Conservation (phyloP, 2,113 vertebrate species). For the Gallinago jamesoni region DNA sequence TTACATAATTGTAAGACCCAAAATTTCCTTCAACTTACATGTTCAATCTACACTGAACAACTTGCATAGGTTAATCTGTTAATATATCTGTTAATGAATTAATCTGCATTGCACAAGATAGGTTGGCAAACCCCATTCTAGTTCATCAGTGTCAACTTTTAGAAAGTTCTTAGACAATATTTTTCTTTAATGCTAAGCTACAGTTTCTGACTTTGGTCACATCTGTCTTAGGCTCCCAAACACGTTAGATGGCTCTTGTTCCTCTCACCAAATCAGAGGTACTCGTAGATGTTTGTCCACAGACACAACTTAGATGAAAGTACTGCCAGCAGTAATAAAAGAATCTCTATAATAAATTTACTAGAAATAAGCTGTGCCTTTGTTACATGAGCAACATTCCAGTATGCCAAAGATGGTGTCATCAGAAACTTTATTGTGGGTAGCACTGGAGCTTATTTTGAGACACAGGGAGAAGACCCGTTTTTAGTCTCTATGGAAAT, state of each 20-base stretch:
- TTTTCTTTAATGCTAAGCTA: neutral
- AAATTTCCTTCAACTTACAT: neutral
- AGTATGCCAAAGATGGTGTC: neutral
- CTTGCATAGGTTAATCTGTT: neutral
- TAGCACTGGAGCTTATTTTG: neutral
- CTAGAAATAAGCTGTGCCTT: neutral
- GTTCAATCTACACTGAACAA: neutral
- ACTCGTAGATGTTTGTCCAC: neutral
- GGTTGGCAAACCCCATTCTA: neutral
- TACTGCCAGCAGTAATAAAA: neutral
- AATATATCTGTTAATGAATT: neutral
- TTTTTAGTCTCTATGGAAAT: neutral
- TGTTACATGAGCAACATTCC: neutral
- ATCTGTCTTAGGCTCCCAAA: neutral
- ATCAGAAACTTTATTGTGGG: neutral
- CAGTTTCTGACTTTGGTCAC: neutral
- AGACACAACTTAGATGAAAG: neutral
- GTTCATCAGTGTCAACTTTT: neutral
- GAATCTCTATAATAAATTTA: neutral
- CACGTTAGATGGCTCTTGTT: neutral
- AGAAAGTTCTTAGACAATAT: neutral
- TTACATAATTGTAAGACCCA: neutral
- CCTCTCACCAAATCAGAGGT: neutral
- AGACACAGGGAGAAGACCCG: neutral
- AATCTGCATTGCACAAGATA: neutral